phyloP scores from a whole-genome alignment of 2,888 invertebrate genomes.

The Agrenia bidenticulata region DNA sequence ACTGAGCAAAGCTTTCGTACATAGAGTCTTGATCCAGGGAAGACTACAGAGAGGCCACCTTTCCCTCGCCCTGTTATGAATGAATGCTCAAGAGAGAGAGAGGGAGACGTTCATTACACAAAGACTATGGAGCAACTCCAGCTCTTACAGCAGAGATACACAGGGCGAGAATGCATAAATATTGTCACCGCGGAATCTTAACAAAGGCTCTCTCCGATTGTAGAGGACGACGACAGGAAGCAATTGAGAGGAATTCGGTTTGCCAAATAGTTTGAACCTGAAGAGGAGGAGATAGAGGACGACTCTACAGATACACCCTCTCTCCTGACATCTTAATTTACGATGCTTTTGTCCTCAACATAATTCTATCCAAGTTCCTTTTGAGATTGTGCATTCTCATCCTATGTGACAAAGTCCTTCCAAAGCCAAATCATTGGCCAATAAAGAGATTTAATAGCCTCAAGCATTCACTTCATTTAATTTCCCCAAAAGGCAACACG shows the following conservation, averaged over 20 bases:
- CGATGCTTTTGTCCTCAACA: constrained; percentile 16
- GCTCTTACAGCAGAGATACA: not conserved
- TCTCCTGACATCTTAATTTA: constrained; percentile 20
- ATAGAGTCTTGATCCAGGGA: constrained; percentile 1
- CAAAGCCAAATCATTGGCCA: constrained; percentile 12
- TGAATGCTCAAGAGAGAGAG: no score
- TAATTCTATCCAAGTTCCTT: not conserved
- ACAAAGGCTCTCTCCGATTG: not conserved
- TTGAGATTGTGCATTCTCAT: not conserved
- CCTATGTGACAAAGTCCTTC: constrained; percentile 1
- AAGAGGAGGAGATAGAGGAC: constrained; percentile 6
- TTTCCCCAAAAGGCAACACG: no score
- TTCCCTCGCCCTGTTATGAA: no score
- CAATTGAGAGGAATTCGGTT: constrained; percentile 9
- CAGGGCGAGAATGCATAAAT: constrained; percentile 4
- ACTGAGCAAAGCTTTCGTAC: constrained; percentile 17
- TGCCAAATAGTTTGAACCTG: constrained; percentile 4
- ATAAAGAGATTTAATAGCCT: constrained; percentile 18
- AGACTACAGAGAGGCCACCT: no score
- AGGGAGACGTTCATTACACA: no score
- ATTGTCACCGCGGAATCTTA: constrained; percentile 2
- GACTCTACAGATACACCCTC: constrained; percentile 12
- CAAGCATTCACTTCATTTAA: constrained; percentile 4
- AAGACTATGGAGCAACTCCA: no score
- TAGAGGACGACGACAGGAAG: constrained; percentile 9